Conservation (phyloP, 2,888 invertebrate genomes). For the Tholera decimalis region DNA sequence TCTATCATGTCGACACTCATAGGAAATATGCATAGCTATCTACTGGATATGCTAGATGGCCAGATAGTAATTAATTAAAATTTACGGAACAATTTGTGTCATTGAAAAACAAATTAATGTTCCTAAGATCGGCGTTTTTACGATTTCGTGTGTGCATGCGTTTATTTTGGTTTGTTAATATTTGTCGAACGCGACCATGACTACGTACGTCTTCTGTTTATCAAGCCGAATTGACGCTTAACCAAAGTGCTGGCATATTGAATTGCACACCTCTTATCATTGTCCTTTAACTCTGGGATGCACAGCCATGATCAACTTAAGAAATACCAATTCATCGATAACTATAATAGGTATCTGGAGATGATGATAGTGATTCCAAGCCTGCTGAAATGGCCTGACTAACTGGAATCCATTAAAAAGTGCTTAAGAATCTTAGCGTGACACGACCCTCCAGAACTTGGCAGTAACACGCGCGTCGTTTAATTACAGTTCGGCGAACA, state of each 20-base stretch:
- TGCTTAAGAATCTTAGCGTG: conserved; percentile 1
- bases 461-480: conserved; percentile 1
- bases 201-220: background rate
- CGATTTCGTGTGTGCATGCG: background rate
- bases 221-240: no score
- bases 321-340: background rate
- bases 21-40: no score
- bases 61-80: background rate
- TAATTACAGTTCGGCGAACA: conserved; percentile 30
- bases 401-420: background rate
- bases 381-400: background rate
- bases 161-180: conserved; percentile 10
- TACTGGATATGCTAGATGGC: no score
- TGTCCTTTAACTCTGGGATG: background rate
- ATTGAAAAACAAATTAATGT: no score
- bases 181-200: background rate
- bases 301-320: background rate
- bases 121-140: background rate
- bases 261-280: no score
- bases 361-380: no score
- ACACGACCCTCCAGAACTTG: background rate
- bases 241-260: no score
- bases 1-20: no score
- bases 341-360: no score
- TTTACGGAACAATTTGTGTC: background rate